phyloP scores from a whole-genome alignment of 2,888 invertebrate species.

The Oligia latruncula region DNA sequence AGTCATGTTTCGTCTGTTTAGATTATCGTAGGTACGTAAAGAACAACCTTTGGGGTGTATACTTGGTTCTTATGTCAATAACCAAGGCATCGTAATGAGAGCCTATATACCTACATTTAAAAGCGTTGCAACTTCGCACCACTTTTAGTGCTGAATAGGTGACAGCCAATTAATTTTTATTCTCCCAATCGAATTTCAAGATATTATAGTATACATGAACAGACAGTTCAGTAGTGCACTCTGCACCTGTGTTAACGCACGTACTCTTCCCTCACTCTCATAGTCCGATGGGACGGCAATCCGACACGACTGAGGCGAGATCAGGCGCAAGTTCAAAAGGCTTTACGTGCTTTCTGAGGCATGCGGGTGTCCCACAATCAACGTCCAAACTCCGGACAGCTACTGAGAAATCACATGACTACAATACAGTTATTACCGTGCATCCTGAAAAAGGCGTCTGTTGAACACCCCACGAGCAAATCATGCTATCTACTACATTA shows the following conservation, averaged over 20 bases:
- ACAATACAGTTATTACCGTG: conserved; percentile 18
- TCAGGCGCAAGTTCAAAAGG: neutral
- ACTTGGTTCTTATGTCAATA: neutral
- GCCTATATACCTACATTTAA: no score
- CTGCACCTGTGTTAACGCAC: neutral
- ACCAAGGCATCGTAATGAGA: neutral
- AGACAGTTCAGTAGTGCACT: neutral
- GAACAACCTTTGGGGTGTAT: neutral
- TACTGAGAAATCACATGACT: conserved; percentile 1
- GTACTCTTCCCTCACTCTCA: neutral
- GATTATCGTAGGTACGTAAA: no score
- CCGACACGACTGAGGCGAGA: no score
- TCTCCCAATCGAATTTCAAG: neutral
- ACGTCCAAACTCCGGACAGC: neutral
- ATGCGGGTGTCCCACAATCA: no score
- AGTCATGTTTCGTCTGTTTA: neutral
- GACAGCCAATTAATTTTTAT: neutral
- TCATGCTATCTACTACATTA: conserved; percentile 6
- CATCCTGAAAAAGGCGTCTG: conserved; percentile 8
- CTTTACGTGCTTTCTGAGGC: neutral
- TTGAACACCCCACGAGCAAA: neutral
- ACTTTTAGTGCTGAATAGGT: neutral
- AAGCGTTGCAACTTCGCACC: neutral
- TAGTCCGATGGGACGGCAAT: neutral
- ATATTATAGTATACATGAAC: neutral